These are phyloP conservation scores for Ophion costatus DNA, from an alignment of 2,888 invertebrate species.

Conservation along the genomic window DNA sequence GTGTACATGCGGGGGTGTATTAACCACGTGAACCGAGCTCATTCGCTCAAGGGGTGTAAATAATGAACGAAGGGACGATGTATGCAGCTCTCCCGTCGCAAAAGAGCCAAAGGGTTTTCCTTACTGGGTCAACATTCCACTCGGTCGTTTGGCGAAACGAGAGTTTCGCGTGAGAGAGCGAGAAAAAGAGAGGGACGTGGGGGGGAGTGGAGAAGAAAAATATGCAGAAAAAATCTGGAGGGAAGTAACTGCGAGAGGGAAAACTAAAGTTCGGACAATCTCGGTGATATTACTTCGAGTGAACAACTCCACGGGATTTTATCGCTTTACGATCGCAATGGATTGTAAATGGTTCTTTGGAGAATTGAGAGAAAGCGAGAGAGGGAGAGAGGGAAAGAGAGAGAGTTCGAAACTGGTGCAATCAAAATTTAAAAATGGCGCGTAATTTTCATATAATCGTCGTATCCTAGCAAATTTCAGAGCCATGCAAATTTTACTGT, in stretches of 20 bases:
- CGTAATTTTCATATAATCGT: constrained; percentile 36
- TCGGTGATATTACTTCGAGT: constrained; percentile 16
- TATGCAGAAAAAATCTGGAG: not conserved
- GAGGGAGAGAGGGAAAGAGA: constrained; percentile 3
- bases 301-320: not conserved
- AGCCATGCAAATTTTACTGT: constrained; percentile 20
- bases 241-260: constrained; percentile 10
- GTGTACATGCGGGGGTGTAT: constrained; percentile 15
- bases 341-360: constrained; percentile 1
- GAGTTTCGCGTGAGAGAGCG: constrained; percentile 29
- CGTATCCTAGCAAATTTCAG: constrained; percentile 1
- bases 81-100: constrained; percentile 61
- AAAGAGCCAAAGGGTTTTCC: constrained; percentile 71
- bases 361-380: constrained; percentile 16
- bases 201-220: not conserved
- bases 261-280: constrained; percentile 24
- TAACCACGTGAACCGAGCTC: constrained; percentile 47
- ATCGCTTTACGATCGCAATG: constrained; percentile 10
- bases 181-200: not conserved
- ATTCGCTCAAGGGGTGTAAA: constrained; percentile 75
- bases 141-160: constrained; percentile 59
- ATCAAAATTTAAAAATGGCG: constrained; percentile 30
- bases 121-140: constrained; percentile 78
- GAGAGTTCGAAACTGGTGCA: constrained; percentile 15
- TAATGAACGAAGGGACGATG: constrained; percentile 80